phyloP scores from a whole-genome alignment of 2,888 invertebrate species.

The Prosapia bicincta region DNA sequence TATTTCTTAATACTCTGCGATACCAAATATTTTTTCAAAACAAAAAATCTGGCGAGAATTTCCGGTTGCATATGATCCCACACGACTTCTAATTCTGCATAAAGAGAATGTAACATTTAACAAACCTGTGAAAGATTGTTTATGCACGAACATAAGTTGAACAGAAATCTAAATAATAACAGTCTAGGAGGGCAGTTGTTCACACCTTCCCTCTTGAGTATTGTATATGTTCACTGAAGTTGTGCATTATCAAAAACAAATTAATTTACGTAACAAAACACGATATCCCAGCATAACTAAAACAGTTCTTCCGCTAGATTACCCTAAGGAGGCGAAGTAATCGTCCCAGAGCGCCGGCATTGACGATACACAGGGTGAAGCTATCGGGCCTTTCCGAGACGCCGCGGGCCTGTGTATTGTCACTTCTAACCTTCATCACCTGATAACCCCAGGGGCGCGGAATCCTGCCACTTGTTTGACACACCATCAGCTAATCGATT shows the following conservation, averaged over 20 bases:
- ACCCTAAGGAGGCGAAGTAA: background rate
- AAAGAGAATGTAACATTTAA: too few species aligned
- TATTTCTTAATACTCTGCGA: too few species aligned
- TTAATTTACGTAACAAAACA: background rate
- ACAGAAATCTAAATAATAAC: too few species aligned
- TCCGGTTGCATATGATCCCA: too few species aligned
- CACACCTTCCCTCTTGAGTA: too few species aligned
- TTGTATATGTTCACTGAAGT: background rate
- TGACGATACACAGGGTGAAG: background rate
- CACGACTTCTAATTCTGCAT: too few species aligned
- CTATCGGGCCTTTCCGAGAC: background rate
- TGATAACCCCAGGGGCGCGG: background rate
- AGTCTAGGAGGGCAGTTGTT: too few species aligned
- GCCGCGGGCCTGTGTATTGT: background rate
- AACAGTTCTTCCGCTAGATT: background rate
- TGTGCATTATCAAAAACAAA: background rate
- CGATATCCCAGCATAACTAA: background rate
- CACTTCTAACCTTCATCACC: background rate
- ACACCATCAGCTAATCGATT: constrained; percentile 2
- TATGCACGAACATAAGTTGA: too few species aligned
- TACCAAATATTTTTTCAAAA: too few species aligned
- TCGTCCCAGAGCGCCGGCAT: background rate
- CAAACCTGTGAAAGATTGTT: too few species aligned
- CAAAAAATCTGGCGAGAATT: too few species aligned
- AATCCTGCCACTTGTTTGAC: background rate